phyloP scores from a whole-genome alignment of 2,113 vertebrate species.

The Phyllostomus discolor region DNA sequence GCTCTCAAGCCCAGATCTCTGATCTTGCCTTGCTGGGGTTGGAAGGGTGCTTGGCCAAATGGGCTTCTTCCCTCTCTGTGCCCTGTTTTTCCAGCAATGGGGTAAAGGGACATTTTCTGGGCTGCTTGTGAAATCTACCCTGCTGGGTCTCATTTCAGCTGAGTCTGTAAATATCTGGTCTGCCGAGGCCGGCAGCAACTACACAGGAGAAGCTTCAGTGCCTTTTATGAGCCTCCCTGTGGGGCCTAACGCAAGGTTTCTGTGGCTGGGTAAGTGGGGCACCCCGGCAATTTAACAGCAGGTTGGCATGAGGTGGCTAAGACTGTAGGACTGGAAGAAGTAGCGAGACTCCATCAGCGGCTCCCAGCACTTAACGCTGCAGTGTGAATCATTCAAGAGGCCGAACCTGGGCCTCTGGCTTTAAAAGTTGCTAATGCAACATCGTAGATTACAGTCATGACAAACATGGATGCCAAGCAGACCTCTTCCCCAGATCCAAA shows the following conservation, averaged over 20 bases:
- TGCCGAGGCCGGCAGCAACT: rapidly evolving
- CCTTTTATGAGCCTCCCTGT: background rate
- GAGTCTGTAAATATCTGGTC: background rate
- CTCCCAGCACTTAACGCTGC: background rate
- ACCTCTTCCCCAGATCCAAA: background rate
- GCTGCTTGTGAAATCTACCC: background rate
- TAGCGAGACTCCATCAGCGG: rapidly evolving
- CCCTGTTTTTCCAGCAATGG: background rate
- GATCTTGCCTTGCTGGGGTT: background rate
- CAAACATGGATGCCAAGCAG: rapidly evolving
- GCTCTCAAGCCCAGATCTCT: background rate
- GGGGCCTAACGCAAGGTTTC: background rate
- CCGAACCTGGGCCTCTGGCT: background rate
- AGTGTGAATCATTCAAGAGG: background rate
- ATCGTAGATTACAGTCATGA: background rate
- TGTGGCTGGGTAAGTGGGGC: background rate
- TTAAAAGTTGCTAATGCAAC: background rate
- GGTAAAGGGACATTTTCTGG: background rate
- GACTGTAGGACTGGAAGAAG: background rate
- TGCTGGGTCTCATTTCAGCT: background rate
- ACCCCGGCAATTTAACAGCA: background rate
- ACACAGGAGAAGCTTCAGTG: background rate
- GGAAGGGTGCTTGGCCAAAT: background rate
- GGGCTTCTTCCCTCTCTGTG: background rate
- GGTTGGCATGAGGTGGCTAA: background rate